A percentile compares a stretch with the other conserved stretches of the same genome.
These are phyloP conservation scores for Ypsolopha scabrella DNA, from an alignment of 2,888 invertebrate genomes.

Conservation along the genomic window DNA sequence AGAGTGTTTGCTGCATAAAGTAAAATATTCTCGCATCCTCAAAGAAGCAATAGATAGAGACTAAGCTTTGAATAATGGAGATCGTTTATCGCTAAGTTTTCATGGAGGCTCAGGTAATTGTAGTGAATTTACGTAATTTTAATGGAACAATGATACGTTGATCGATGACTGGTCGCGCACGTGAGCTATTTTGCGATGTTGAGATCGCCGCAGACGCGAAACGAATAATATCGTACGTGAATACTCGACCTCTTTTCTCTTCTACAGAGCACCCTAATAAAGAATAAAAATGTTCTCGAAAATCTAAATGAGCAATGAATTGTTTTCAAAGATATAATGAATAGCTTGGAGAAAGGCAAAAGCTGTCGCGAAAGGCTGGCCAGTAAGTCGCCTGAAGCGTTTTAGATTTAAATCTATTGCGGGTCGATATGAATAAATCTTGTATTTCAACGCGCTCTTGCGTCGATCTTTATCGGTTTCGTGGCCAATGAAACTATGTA, in stretches of 20 bases:
- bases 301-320: constrained; percentile 14
- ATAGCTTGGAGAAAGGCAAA: constrained; percentile 22
- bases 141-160: constrained; percentile 33
- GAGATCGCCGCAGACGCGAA: neutral
- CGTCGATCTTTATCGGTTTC: constrained; percentile 9
- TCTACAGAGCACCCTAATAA: neutral
- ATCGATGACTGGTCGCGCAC: constrained; percentile 22
- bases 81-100: constrained; percentile 22
- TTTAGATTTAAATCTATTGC: constrained; percentile 40
- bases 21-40: too few relatives aligned
- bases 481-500: neutral
- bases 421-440: constrained; percentile 23
- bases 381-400: constrained; percentile 29
- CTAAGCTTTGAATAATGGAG: constrained; percentile 21
- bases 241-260: neutral
- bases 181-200: constrained; percentile 19
- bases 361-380: constrained; percentile 32
- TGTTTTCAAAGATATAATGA: constrained; percentile 17
- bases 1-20: too few relatives aligned
- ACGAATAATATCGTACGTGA: neutral
- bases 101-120: constrained; percentile 20
- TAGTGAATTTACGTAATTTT: constrained; percentile 26
- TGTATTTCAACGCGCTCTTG: constrained; percentile 29
- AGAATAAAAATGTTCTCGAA: constrained; percentile 3
- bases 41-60: neutral